A percentile compares a stretch with the other conserved stretches of the same genome.
These are phyloP conservation scores for Oscheius sp. DNA, from an alignment of 2,888 invertebrate species.

Conservation along the genomic window DNA sequence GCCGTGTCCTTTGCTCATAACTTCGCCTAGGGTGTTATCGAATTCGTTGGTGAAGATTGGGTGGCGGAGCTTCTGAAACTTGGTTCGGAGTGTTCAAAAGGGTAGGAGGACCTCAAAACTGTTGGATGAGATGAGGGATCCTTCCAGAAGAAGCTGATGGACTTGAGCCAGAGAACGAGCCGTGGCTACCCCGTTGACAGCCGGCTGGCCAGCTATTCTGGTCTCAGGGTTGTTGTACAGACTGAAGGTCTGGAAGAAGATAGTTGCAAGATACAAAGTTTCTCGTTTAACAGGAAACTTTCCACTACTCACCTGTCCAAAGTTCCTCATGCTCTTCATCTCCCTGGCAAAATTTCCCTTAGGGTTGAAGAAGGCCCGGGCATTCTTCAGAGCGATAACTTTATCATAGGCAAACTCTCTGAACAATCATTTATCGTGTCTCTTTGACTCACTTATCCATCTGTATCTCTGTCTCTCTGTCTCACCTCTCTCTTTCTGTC, in stretches of 20 bases:
- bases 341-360: conserved; percentile 46
- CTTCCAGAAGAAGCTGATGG: conserved; percentile 71
- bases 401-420: conserved; percentile 48
- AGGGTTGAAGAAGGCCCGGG: conserved; percentile 49
- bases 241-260: conserved; percentile 9
- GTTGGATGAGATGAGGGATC: conserved; percentile 55
- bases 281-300: no score
- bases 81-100: background rate
- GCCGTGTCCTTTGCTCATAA: conserved; percentile 52
- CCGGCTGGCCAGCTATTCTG: conserved; percentile 67
- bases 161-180: conserved; percentile 72
- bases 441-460: no score
- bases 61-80: conserved; percentile 5
- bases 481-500: background rate
- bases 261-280: background rate
- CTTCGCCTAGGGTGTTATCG: conserved; percentile 53
- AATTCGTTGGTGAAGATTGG: conserved; percentile 45
- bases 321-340: conserved; percentile 43
- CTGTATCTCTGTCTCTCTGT: background rate
- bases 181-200: conserved; percentile 71
- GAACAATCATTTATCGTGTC: background rate
- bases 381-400: conserved; percentile 42
- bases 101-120: conserved; percentile 42
- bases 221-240: conserved; percentile 69
- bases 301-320: conserved; percentile 38